Percentiles rank a stretch among this genome's conserved stretches.
phyloP scores from a whole-genome alignment of 2,888 invertebrate species.

The Eustalomyia histrio region DNA sequence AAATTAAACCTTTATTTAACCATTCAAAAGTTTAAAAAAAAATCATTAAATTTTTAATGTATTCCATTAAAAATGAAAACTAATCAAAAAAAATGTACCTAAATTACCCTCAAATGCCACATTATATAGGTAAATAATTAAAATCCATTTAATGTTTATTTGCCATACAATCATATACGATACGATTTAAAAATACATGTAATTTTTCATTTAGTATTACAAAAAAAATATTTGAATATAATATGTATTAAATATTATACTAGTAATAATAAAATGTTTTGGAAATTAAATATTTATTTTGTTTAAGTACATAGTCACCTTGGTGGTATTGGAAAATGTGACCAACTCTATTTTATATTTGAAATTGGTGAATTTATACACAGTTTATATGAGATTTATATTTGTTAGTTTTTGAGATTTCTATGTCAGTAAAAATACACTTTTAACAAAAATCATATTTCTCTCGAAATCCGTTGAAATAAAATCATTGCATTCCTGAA shows the following conservation, averaged over 20 bases:
- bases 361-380: too few relatives aligned
- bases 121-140: slow-evolving; percentile 46
- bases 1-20: background rate
- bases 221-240: background rate
- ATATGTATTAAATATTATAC: background rate
- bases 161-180: slow-evolving; percentile 1
- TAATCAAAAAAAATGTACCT: background rate
- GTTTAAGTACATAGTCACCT: background rate
- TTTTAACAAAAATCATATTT: too few relatives aligned
- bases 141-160: slow-evolving; percentile 42
- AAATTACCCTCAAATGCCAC: background rate
- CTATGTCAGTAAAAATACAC: too few relatives aligned
- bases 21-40: background rate
- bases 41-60: slow-evolving; percentile 2
- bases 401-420: too few relatives aligned
- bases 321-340: background rate
- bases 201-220: background rate
- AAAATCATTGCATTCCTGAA: too few relatives aligned
- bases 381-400: too few relatives aligned
- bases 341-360: background rate
- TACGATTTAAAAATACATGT: background rate
- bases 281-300: background rate
- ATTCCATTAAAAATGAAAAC: background rate
- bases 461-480: too few relatives aligned
- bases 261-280: background rate